A percentile compares a stretch with the other conserved stretches of the same genome.
Evolutionary conservation across 2,113 vertebrate species (phyloP).

Genomic region (Mirounga angustirostris): DNA sequence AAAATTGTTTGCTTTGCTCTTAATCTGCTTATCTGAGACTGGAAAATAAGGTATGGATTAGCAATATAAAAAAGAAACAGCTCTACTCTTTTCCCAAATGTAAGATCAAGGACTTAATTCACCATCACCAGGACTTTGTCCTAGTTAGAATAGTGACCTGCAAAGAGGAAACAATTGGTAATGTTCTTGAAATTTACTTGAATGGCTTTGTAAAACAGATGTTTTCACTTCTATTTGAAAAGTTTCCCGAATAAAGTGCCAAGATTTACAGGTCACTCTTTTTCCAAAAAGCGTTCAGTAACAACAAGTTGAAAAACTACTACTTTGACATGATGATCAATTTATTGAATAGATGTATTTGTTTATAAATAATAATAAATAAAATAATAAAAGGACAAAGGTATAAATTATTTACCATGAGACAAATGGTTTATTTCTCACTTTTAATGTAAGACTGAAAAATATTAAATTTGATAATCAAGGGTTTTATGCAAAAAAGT

Average conservation of each 20-base stretch:
- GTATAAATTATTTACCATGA: background rate
- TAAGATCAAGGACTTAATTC: conserved; percentile 27
- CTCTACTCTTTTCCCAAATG: background rate
- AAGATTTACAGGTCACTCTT: background rate
- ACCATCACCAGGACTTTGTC: background rate
- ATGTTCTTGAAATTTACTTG: conserved; percentile 23
- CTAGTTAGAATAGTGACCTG: background rate
- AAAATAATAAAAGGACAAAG: background rate
- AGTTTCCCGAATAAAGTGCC: background rate
- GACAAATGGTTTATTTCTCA: background rate
- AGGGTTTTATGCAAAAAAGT: background rate
- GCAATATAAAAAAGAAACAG: background rate
- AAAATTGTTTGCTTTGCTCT: conserved; percentile 29
- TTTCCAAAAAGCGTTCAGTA: background rate
- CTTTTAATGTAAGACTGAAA: background rate
- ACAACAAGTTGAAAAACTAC: background rate
- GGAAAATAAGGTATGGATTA: background rate
- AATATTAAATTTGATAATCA: conserved; percentile 5
- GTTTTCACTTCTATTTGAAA: conserved; percentile 34
- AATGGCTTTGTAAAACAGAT: background rate
- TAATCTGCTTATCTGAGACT: conserved; percentile 42
- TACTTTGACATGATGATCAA: background rate
- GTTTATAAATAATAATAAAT: background rate
- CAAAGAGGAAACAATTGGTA: background rate
- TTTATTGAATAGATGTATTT: conserved; percentile 31